These are phyloP conservation scores for Eciton burchellii DNA, from an alignment of 1,140 invertebrate genomes.

Conservation along the genomic window DNA sequence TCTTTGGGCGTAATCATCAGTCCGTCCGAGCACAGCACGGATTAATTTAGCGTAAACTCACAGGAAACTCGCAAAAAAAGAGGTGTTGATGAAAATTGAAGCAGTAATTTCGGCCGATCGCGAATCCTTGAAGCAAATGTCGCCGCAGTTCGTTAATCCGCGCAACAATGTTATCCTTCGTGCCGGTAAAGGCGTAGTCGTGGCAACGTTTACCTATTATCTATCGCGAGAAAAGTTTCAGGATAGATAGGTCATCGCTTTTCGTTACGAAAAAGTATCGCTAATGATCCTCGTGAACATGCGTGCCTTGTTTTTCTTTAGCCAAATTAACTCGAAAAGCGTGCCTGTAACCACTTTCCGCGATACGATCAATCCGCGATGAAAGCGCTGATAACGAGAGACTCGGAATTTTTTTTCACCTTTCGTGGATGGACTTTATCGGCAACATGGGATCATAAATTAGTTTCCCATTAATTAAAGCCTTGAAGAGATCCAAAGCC, in stretches of 20 bases:
- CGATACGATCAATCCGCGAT: too few species aligned
- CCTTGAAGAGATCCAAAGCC: background rate
- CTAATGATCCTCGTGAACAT: background rate
- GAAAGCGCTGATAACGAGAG: background rate
- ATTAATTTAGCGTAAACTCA: slow-evolving; percentile 13
- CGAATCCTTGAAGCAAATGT: slow-evolving; percentile 34
- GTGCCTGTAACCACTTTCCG: background rate
- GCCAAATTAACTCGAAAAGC: slow-evolving; percentile 1
- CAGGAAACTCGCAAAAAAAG: too few species aligned
- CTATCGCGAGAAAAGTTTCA: background rate
- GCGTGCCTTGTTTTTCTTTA: background rate
- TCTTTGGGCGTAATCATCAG: too few species aligned
- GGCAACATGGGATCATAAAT: too few species aligned
- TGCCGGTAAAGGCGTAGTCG: slow-evolving; percentile 7
- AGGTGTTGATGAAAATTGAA: background rate
- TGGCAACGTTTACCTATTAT: slow-evolving; percentile 36
- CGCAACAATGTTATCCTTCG: slow-evolving; percentile 2
- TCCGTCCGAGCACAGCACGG: too few species aligned
- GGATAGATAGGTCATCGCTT: slow-evolving; percentile 16
- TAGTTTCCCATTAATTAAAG: background rate
- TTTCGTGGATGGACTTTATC: background rate
- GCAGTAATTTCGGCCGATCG: slow-evolving; percentile 26
- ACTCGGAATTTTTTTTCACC: background rate
- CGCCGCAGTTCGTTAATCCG: slow-evolving; percentile 22
- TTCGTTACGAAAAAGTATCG: slow-evolving; percentile 11